Conservation (phyloP, 2,113 vertebrate genomes). For the Barbus barbus region DNA sequence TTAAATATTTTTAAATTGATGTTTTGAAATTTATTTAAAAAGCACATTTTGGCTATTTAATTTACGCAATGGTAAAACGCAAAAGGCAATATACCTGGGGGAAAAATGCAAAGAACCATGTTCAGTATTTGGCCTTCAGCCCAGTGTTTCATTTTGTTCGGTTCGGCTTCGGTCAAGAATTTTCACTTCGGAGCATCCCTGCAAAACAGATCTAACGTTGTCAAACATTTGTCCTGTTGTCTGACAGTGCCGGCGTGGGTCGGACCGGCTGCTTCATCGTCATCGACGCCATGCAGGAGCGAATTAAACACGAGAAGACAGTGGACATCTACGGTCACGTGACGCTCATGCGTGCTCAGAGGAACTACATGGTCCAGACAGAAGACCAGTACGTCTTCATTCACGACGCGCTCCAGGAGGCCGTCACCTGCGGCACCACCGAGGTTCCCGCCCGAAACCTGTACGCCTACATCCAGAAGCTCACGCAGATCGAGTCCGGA, state of each 20-base stretch:
- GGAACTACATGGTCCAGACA: constrained; percentile 99
- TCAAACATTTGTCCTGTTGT: background rate
- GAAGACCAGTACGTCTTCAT: constrained; percentile 99
- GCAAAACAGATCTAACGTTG: no score
- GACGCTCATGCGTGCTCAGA: constrained; percentile 97
- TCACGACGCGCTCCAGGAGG: constrained; percentile 95
- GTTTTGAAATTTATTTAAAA: no score
- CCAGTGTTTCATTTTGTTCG: no score
- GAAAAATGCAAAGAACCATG: no score
- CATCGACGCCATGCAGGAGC: constrained; percentile 98
- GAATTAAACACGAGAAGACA: constrained; percentile 99
- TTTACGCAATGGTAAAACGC: no score
- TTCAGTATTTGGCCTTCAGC: no score
- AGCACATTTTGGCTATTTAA: no score
- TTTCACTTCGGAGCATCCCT: no score
- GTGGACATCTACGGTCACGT: constrained; percentile 99
- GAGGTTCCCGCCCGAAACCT: constrained; percentile 99
- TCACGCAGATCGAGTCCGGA: constrained; percentile 95
- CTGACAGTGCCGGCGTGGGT: constrained; percentile 90
- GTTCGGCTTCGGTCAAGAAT: no score
- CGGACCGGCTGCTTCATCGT: constrained; percentile 99
- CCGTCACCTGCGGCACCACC: constrained; percentile 98
- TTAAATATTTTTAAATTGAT: no score
- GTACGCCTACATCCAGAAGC: constrained; percentile 99
- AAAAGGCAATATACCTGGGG: no score